Conservation (phyloP, 2,888 invertebrate genomes). For the Meandrusa payeni region DNA sequence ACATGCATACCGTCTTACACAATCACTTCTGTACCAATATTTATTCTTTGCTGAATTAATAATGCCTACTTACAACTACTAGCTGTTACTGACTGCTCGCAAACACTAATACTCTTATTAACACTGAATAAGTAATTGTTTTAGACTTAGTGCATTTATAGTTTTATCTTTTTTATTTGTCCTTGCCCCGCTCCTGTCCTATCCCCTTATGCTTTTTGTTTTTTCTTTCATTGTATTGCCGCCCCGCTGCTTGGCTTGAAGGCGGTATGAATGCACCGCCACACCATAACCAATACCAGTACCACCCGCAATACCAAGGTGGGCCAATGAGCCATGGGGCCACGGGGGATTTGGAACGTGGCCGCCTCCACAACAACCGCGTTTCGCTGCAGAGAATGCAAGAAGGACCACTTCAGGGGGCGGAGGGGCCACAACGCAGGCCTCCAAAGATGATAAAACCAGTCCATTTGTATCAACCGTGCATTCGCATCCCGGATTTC, state of each 20-base stretch:
- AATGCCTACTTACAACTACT: constrained; percentile 60
- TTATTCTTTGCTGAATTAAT: constrained; percentile 47
- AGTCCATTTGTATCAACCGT: constrained; percentile 94
- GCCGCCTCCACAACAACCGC: constrained; percentile 61
- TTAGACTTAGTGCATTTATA: constrained; percentile 51
- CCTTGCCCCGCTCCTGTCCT: constrained; percentile 56
- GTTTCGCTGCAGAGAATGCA: constrained; percentile 78
- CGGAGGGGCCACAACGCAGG: constrained; percentile 36
- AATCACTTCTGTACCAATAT: constrained; percentile 34
- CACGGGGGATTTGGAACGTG: constrained; percentile 50
- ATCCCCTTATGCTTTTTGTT: constrained; percentile 75
- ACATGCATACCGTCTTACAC: constrained; percentile 53
- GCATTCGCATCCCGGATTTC: constrained; percentile 95
- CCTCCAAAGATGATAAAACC: constrained; percentile 82
- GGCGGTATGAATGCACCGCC: constrained; percentile 81
- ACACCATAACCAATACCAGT: constrained; percentile 79
- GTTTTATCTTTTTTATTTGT: constrained; percentile 52
- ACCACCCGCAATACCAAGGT: constrained; percentile 76
- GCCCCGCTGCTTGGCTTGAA: constrained; percentile 78
- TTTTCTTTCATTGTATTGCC: constrained; percentile 81
- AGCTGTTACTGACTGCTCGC: constrained; percentile 51
- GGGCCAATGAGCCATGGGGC: constrained; percentile 50
- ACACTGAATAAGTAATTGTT: constrained; percentile 18
- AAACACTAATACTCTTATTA: constrained; percentile 50
- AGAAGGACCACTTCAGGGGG: constrained; percentile 48